These are phyloP conservation scores for Gisinianus flammeolus DNA, from an alignment of 2,888 invertebrate genomes.

Conservation along the genomic window DNA sequence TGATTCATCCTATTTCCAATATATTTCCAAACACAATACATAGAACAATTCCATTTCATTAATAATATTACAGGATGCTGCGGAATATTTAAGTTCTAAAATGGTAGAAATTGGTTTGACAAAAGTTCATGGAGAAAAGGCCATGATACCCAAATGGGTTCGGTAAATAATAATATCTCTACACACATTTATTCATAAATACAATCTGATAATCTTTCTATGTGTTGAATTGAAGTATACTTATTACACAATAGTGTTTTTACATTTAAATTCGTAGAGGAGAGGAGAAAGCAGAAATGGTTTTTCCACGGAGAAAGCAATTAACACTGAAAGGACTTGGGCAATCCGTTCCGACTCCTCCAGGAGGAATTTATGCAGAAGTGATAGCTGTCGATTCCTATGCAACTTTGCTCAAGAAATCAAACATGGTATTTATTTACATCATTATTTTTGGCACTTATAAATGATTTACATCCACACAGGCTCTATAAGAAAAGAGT, in stretches of 20 bases:
- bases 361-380: slow-evolving; percentile 51
- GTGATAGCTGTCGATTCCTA: slow-evolving; percentile 51
- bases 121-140: slow-evolving; percentile 17
- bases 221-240: too few species aligned
- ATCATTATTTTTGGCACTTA: neutral
- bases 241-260: neutral
- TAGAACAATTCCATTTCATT: neutral
- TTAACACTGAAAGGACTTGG: slow-evolving; percentile 50
- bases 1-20: neutral
- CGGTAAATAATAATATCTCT: slow-evolving; percentile 14
- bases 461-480: neutral
- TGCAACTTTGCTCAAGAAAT: slow-evolving; percentile 53
- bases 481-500: too few species aligned
- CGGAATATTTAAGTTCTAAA: slow-evolving; percentile 62
- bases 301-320: slow-evolving; percentile 60
- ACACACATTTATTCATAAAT: too few species aligned
- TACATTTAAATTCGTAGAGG: slow-evolving; percentile 58
- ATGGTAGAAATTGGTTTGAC: slow-evolving; percentile 35
- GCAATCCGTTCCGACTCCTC: slow-evolving; percentile 48
- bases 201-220: too few species aligned
- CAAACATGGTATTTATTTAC: slow-evolving; percentile 51
- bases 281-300: slow-evolving; percentile 60
- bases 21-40: neutral
- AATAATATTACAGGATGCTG: slow-evolving; percentile 62
- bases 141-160: slow-evolving; percentile 18